Evolutionary conservation across 2,888 invertebrate species (phyloP).

Genomic region (Drosophila mettleri): DNA sequence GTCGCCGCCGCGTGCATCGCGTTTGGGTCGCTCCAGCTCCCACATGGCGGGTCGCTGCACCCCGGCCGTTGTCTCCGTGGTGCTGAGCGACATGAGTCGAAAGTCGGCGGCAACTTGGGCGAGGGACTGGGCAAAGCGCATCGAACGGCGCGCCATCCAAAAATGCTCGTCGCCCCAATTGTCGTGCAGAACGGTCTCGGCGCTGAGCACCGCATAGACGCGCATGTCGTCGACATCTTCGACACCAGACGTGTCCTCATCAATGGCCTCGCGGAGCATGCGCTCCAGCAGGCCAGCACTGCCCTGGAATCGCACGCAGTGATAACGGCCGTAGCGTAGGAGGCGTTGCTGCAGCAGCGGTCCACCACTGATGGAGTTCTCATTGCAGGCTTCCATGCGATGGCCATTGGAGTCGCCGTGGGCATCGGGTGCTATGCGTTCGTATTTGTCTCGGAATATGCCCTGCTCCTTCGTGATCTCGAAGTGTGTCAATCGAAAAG

Average conservation of each 20-base stretch:
- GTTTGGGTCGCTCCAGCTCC: conserved; percentile 85
- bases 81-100: conserved; percentile 87
- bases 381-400: conserved; percentile 51
- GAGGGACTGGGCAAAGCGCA: conserved; percentile 93
- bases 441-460: conserved; percentile 93
- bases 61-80: conserved; percentile 86
- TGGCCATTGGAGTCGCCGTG: conserved; percentile 81
- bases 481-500: conserved; percentile 94
- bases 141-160: conserved; percentile 95
- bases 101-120: conserved; percentile 89
- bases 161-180: conserved; percentile 92
- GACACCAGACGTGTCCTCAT: conserved; percentile 46
- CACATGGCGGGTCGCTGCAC: conserved; percentile 88
- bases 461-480: conserved; percentile 93
- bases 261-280: conserved; percentile 85
- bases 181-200: conserved; percentile 95
- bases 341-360: conserved; percentile 93
- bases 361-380: conserved; percentile 67
- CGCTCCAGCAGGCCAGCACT: conserved; percentile 88
- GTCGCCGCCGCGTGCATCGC: conserved; percentile 88
- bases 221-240: conserved; percentile 69
- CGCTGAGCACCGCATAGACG: conserved; percentile 86
- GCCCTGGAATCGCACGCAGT: conserved; percentile 94
- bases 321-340: conserved; percentile 86
- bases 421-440: conserved; percentile 87